Evolutionary conservation across 2,797 vertebrate genomes (phyloP).

Genomic region (Craterocephalus amniculus): DNA sequence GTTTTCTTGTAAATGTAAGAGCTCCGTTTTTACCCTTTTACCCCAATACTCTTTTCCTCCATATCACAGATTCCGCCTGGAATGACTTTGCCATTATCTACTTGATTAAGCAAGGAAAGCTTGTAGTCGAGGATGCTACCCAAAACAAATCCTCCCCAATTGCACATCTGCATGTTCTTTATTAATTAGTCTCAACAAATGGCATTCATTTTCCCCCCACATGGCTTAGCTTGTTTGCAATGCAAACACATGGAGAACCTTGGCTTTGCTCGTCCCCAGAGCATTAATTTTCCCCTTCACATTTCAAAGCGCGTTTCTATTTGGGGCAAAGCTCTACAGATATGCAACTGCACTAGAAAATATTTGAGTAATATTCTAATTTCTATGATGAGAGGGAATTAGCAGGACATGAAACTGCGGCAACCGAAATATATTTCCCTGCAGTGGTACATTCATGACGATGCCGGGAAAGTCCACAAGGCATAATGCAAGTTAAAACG

Average conservation of each 20-base stretch:
- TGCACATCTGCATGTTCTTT: constrained; percentile 80
- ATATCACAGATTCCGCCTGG: constrained; percentile 46
- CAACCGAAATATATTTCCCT: constrained; percentile 46
- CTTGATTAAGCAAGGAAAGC: constrained; percentile 71
- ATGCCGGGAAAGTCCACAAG: constrained; percentile 43
- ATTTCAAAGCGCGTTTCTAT: constrained; percentile 57
- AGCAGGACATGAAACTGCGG: constrained; percentile 46
- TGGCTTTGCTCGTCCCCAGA: constrained; percentile 53
- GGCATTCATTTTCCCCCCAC: constrained; percentile 69
- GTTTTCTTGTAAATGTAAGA: constrained; percentile 11
- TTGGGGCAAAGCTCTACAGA: constrained; percentile 65
- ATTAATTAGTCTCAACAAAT: constrained; percentile 84
- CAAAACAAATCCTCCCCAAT: constrained; percentile 71
- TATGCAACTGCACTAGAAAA: constrained; percentile 63
- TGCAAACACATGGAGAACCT: constrained; percentile 72
- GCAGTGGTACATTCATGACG: constrained; percentile 15
- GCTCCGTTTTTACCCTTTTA: neutral
- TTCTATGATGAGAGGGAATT: constrained; percentile 47
- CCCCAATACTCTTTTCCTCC: constrained; percentile 21
- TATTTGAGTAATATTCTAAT: constrained; percentile 57
- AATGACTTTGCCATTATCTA: constrained; percentile 70
- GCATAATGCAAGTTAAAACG: constrained; percentile 63
- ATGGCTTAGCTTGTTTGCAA: constrained; percentile 76
- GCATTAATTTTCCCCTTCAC: constrained; percentile 44
- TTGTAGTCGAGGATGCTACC: constrained; percentile 58